These are phyloP conservation scores for Alcis repandata DNA, from an alignment of 2,888 invertebrate genomes.

Conservation along the genomic window DNA sequence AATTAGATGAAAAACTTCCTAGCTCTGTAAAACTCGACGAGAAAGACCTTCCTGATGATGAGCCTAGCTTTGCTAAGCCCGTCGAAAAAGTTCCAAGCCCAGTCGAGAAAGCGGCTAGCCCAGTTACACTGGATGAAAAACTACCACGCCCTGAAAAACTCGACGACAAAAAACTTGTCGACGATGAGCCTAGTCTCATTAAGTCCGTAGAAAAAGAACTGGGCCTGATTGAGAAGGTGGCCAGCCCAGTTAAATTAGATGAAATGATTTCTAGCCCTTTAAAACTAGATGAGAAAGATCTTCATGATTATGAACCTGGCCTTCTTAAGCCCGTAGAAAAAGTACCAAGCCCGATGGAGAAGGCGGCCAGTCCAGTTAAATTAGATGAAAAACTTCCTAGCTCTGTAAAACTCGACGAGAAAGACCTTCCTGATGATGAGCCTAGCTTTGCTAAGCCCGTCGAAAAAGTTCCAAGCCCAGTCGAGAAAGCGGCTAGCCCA, in stretches of 20 bases:
- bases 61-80: too few relatives aligned
- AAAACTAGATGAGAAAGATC: too few relatives aligned
- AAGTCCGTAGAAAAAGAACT: background rate
- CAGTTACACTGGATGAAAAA: too few relatives aligned
- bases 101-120: too few relatives aligned
- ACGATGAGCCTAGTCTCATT: conserved; percentile 23
- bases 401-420: too few relatives aligned
- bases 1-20: background rate
- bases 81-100: background rate
- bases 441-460: too few relatives aligned
- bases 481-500: too few relatives aligned
- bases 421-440: too few relatives aligned
- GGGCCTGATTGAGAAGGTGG: background rate
- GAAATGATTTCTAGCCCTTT: background rate
- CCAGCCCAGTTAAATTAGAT: background rate
- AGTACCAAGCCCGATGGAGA: background rate
- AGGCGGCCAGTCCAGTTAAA: background rate
- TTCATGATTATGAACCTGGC: background rate
- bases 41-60: too few relatives aligned
- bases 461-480: too few relatives aligned
- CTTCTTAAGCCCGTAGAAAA: background rate
- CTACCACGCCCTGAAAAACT: too few relatives aligned
- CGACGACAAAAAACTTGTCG: background rate
- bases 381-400: background rate
- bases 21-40: background rate